Conservation (phyloP, 2,888 invertebrate genomes). For the Zeuzera pyrina region DNA sequence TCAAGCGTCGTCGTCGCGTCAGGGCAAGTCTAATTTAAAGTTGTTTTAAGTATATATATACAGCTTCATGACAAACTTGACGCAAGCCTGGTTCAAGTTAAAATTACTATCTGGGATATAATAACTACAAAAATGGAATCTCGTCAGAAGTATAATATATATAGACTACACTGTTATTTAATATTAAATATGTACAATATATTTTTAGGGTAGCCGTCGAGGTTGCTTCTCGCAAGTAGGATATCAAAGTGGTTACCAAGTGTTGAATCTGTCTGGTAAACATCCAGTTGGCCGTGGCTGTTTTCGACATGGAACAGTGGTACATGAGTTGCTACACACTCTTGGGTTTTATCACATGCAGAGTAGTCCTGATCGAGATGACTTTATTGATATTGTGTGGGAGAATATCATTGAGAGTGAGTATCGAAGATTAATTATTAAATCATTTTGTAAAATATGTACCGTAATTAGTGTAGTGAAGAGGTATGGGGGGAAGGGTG, state of each 20-base stretch:
- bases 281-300: constrained; percentile 74
- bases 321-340: constrained; percentile 85
- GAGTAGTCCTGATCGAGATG: constrained; percentile 83
- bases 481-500: too few relatives aligned
- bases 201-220: constrained; percentile 47
- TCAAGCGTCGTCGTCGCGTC: too few relatives aligned
- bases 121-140: too few relatives aligned
- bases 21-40: too few relatives aligned
- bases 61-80: too few relatives aligned
- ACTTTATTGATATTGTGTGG: constrained; percentile 81
- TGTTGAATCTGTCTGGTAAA: constrained; percentile 69
- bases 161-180: background rate
- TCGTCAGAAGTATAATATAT: too few relatives aligned
- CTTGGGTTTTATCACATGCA: constrained; percentile 90
- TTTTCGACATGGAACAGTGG: constrained; percentile 77
- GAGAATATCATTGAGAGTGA: constrained; percentile 78
- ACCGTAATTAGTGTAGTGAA: too few relatives aligned
- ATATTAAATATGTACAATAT: background rate
- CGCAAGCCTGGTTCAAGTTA: too few relatives aligned
- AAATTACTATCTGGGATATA: too few relatives aligned
- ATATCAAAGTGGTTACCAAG: constrained; percentile 61
- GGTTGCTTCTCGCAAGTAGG: constrained; percentile 70
- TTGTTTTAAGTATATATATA: too few relatives aligned
- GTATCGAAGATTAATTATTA: constrained; percentile 14
- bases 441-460: too few relatives aligned